Conservation (phyloP, 1,140 invertebrate species). For the Drosophila trapezifrons region DNA sequence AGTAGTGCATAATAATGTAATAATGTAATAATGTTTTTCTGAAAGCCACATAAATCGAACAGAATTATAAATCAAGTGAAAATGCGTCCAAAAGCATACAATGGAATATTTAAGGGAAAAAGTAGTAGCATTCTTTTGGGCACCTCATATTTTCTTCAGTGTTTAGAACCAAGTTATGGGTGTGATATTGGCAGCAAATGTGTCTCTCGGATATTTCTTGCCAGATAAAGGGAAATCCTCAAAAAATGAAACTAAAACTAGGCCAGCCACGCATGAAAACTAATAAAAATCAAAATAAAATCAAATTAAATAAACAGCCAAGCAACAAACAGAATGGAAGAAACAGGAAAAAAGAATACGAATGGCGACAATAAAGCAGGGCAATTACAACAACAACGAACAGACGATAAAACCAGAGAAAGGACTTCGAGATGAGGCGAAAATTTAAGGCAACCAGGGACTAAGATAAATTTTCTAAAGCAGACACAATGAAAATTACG, state of each 20-base stretch:
- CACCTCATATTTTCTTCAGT: neutral
- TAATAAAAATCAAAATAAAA: conserved; percentile 82
- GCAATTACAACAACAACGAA: conserved; percentile 63
- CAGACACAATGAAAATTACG: conserved; percentile 78
- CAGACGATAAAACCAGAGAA: conserved; percentile 58
- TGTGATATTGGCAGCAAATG: neutral
- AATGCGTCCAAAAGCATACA: neutral
- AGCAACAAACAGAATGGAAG: conserved; percentile 33
- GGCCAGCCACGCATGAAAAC: conserved; percentile 62
- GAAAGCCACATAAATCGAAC: neutral
- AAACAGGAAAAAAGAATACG: conserved; percentile 48
- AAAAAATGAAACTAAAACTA: conserved; percentile 41
- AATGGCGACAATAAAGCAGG: conserved; percentile 69
- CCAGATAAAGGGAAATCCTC: conserved; percentile 26
- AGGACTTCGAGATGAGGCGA: conserved; percentile 42
- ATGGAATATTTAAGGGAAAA: neutral
- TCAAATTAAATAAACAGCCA: conserved; percentile 76
- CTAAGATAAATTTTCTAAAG: conserved; percentile 71
- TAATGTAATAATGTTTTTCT: too few species aligned
- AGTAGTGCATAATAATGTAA: neutral
- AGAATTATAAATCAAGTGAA: too few species aligned
- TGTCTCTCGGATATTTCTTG: conserved; percentile 22
- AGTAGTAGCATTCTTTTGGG: neutral
- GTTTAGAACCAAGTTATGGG: neutral
- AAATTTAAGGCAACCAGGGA: conserved; percentile 66